Evolutionary conservation across 1,140 invertebrate genomes (phyloP), one percentile per base, ranked within the genome.

Genomic region (Cherax quadricarinatus): DNA sequence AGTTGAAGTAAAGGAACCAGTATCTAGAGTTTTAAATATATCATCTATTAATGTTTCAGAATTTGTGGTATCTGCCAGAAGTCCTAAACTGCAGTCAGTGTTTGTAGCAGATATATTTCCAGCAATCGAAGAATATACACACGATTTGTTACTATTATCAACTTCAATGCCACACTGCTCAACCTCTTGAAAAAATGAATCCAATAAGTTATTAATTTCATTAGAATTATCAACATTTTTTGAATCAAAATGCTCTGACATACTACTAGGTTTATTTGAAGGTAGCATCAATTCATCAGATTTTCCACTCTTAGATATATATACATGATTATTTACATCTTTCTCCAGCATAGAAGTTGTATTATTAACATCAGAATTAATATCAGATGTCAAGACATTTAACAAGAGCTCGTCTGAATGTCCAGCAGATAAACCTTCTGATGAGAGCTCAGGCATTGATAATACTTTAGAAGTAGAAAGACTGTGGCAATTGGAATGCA

Each of bases 201-300:
- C 83, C 16, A 85, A 62, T 9, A 85, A 49, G 24, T 85, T 49
- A 85, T 85, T 70, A n/a, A 85, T 41, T 18, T 85, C 60, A 85
- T 18, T 48, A 41, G 53, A 6, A 70, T 48, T 85, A 48, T 21
- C 5, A 14, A 21, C 53, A 70, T 18, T 30, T 70, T 6, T 21
- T 6, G 16, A 18, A 70, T 21, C 3, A 70, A 6, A n/a, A 21
- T 14, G 66, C 18, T 70, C 66, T 18, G 66, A 21, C 70, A 30
- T 5, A 75, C 70, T 75, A 18, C 24, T 30, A n/a, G 24, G 4
- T 75, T 30, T 3, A 10, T 5, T 21, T 75, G 24, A 66, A 75
- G 70, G 21, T 9, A 21, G 24, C 30, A 30, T 12, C 12, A 75
- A 75, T 3, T 21, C 30, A 6, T 30, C 21, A 7, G 9, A 24